Evolutionary conservation across 2,888 invertebrate genomes (phyloP).

Genomic region (Agonopterix alstromeriana): DNA sequence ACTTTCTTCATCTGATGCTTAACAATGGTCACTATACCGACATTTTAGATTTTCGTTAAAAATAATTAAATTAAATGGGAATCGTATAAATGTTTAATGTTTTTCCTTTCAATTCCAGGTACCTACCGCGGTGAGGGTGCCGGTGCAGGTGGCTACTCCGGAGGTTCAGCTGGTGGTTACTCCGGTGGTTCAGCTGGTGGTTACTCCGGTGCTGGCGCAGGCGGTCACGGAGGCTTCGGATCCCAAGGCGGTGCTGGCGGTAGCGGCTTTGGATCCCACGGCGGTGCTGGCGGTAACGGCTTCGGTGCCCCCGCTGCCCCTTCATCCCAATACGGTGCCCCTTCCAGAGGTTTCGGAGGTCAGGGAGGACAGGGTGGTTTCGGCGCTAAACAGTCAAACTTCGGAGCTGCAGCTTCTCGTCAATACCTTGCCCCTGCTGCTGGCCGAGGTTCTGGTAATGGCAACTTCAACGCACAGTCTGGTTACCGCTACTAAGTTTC

Average conservation of each 20-base stretch:
- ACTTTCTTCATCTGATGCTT: too few relatives aligned
- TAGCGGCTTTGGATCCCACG: background rate
- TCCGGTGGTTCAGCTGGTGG: constrained; percentile 20
- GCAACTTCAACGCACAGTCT: constrained; percentile 64
- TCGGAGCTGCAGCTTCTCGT: constrained; percentile 41
- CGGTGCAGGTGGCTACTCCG: constrained; percentile 26
- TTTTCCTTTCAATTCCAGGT: constrained; percentile 32
- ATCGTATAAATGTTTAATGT: too few relatives aligned
- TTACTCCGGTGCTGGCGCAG: constrained; percentile 12
- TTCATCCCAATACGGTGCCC: constrained; percentile 12
- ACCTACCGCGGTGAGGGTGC: constrained; percentile 65
- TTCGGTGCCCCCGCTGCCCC: background rate
- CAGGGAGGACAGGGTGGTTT: constrained; percentile 10
- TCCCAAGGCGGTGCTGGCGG: constrained; percentile 14
- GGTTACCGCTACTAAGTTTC: constrained; percentile 60
- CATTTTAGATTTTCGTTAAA: too few relatives aligned
- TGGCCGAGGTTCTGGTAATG: constrained; percentile 54
- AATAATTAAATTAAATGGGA: too few relatives aligned
- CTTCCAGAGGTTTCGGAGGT: constrained; percentile 13
- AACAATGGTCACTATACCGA: too few relatives aligned
- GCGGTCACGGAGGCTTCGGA: background rate
- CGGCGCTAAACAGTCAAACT: constrained; percentile 10
- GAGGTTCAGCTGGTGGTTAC: constrained; percentile 21
- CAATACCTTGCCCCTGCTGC: constrained; percentile 64
- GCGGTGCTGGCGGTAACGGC: background rate